Evolutionary conservation across 2,888 invertebrate species (phyloP).

Genomic region (Volucella inanis): DNA sequence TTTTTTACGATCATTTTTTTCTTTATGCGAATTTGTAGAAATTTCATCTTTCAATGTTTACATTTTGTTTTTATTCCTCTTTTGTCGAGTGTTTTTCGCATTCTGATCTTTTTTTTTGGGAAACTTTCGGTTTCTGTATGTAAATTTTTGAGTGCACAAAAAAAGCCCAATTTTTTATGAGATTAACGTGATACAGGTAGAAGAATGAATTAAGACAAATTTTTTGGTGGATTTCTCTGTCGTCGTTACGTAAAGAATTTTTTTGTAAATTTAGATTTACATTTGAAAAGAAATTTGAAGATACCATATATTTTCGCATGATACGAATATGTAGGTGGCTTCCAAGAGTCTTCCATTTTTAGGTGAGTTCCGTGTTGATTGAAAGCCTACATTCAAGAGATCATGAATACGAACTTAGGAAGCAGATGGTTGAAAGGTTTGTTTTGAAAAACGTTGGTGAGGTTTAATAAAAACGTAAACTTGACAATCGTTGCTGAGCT

Average conservation of each 20-base stretch:
- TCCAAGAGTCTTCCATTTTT: neutral
- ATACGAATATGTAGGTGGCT: conserved; percentile 6
- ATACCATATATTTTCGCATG: neutral
- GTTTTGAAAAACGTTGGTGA: too few relatives aligned
- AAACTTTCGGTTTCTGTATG: conserved; percentile 71
- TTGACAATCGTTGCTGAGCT: too few relatives aligned
- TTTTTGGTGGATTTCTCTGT: conserved; percentile 62
- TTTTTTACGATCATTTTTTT: neutral
- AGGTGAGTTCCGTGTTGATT: neutral
- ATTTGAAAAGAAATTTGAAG: conserved; percentile 45
- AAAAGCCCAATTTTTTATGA: conserved; percentile 5
- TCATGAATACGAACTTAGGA: conserved; percentile 21
- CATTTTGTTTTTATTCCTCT: conserved; percentile 14
- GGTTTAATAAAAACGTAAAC: too few relatives aligned
- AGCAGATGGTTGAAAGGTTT: conserved; percentile 14
- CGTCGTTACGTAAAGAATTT: conserved; percentile 35
- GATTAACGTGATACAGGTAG: conserved; percentile 4
- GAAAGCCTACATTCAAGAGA: conserved; percentile 19
- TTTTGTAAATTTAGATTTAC: conserved; percentile 32
- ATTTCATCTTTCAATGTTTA: conserved; percentile 30
- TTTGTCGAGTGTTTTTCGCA: conserved; percentile 14
- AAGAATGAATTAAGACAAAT: conserved; percentile 40
- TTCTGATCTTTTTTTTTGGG: conserved; percentile 24
- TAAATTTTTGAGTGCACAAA: conserved; percentile 26
- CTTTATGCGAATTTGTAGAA: conserved; percentile 59